These are phyloP conservation scores for Mus musculus DNA, from an alignment of 2,113 vertebrate genomes.

Conservation along the genomic window GRCm39 chr3:138655501-138656000, in stretches of 20 bases:
- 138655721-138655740: constrained; percentile 94
- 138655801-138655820: constrained; percentile 96
- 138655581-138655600: constrained; percentile 93
- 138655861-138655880: constrained; percentile 93
- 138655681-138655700: constrained; percentile 94
- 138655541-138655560: constrained; percentile 90
- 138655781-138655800: constrained; percentile 95
- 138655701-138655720: constrained; percentile 87
- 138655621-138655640: constrained; percentile 91
- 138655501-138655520: constrained; percentile 95
- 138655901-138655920: no score
- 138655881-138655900: constrained; percentile 89
- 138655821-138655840: constrained; percentile 94
- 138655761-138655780: constrained; percentile 81
- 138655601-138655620: constrained; percentile 96
- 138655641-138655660: constrained; percentile 95
- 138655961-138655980: constrained; percentile 94
- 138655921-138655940: constrained; percentile 95
- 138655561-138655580: constrained; percentile 93
- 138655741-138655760: constrained; percentile 95
- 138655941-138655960: constrained; percentile 95
- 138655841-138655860: constrained; percentile 94
- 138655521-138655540: constrained; percentile 95
- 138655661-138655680: constrained; percentile 91
- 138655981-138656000: constrained; percentile 91